phyloP scores from a whole-genome alignment of 2,888 invertebrate species.

The Plebejus anna region DNA sequence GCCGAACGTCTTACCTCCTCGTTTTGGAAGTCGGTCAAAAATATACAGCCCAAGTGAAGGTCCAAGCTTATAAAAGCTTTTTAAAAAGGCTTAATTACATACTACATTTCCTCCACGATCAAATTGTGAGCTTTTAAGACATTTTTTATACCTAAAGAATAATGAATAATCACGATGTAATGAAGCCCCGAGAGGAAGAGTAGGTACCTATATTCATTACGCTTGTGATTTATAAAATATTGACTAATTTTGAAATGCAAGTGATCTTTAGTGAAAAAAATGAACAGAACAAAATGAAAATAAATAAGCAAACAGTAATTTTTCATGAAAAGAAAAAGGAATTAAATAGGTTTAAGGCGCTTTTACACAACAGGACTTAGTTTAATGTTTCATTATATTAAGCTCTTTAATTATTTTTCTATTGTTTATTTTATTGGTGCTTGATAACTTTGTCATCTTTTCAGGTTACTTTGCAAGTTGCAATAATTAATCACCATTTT shows the following conservation, averaged over 20 bases:
- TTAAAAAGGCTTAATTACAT: too few relatives aligned
- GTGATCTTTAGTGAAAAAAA: not conserved
- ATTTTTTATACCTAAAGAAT: not conserved
- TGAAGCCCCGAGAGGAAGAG: not conserved
- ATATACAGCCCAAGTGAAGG: too few relatives aligned
- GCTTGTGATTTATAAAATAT: not conserved
- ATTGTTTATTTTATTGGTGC: too few relatives aligned
- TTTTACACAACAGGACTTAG: not conserved
- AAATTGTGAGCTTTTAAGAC: not conserved
- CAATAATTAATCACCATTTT: too few relatives aligned
- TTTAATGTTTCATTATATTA: not conserved
- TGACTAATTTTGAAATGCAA: not conserved
- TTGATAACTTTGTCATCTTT: too few relatives aligned
- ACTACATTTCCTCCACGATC: too few relatives aligned
- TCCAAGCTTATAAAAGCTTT: too few relatives aligned
- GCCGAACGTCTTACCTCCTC: too few relatives aligned
- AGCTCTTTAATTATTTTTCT: not conserved
- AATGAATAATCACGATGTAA: not conserved
- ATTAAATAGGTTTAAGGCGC: not conserved
- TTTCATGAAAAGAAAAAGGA: constrained; percentile 3
- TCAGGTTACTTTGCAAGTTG: too few relatives aligned
- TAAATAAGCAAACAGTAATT: constrained; percentile 5
- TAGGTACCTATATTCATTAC: not conserved
- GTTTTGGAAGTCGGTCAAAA: too few relatives aligned
- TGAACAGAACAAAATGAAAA: not conserved